Base-by-base conservation (phyloP, 1,140 invertebrate genomes). In the Vollenhovia emeryi region DNA sequence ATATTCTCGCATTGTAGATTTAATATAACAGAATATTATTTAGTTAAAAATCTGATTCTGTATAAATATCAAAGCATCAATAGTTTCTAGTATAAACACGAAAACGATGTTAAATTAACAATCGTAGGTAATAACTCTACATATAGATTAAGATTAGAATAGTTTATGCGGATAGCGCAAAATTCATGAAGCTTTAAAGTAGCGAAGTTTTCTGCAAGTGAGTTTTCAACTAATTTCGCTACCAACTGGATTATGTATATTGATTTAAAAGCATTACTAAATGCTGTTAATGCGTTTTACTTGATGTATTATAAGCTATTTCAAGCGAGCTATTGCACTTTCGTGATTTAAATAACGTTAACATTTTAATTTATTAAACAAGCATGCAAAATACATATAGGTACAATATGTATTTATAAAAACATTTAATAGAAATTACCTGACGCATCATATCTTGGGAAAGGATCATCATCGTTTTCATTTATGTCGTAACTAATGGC, bases 401-500 rank as follows among this genome's bases (percentile, higher is more conserved):
- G 4, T 50, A 4, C n/a, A 50, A 18, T 50, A n/a, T 48, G 18
- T 50, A 7, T 36, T 78, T 48, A 11, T 74, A 57, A 24, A 30
- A 74, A 50, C 15, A 55, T 9, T 33, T 60, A 50, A 52, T 48
- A 66, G 7, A 11, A 27, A 21, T 62, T 92, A 93, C 93, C 93
- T 76, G 95, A 94, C 18, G 93, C 84, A 78, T 97, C 96, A 86
- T 97, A 97, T 71, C 96, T 94, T 0, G 98, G 98, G 52, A 96
- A 95, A 0, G 98, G 98, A 93, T 98, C 97, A 48, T 95, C 83
- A 89, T 97, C 96, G 9, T 96, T 95, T 86, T 97, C 97, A 92
- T 98, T 98, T 40, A 98, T 96, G 92, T 99, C 98, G 92, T 96
- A 98, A 95, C 98, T 99, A 18, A 98, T 98, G 69, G 96, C 95